Evolutionary conservation across 1,140 invertebrate genomes (phyloP).

Genomic region (Heliothis subflexa): DNA sequence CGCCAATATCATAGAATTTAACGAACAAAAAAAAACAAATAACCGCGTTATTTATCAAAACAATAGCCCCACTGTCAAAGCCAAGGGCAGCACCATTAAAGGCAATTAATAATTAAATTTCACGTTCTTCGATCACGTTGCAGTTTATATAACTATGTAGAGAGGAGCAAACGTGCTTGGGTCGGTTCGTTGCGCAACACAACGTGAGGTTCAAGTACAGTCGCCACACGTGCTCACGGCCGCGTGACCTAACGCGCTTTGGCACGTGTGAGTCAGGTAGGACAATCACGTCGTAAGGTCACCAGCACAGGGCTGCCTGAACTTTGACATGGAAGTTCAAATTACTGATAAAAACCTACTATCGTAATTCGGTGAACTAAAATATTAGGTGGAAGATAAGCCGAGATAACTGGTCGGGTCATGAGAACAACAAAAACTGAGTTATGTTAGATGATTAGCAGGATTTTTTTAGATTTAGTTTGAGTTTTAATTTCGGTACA

Average conservation of each 20-base stretch:
- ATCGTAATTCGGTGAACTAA: conserved; percentile 4
- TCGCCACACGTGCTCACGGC: conserved; percentile 71
- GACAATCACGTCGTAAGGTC: conserved; percentile 70
- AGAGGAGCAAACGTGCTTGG: conserved; percentile 74
- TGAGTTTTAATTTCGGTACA: not conserved
- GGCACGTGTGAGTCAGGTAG: conserved; percentile 63
- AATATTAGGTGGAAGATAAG: conserved; percentile 16
- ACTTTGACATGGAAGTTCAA: conserved; percentile 26
- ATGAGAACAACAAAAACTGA: conserved; percentile 11
- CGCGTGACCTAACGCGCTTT: conserved; percentile 70
- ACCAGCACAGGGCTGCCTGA: conserved; percentile 36
- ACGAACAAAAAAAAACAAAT: not conserved
- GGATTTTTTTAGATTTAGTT: conserved; percentile 5
- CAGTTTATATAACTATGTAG: conserved; percentile 80
- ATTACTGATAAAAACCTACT: not conserved
- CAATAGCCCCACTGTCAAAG: conserved; percentile 51
- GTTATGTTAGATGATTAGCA: not conserved
- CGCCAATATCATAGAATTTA: not conserved
- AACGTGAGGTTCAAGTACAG: conserved; percentile 80
- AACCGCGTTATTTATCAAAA: conserved; percentile 15
- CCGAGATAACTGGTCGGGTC: not conserved
- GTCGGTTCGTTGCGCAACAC: conserved; percentile 75
- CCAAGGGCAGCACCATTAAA: conserved; percentile 66
- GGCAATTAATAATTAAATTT: conserved; percentile 72
- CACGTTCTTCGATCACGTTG: conserved; percentile 79